A percentile compares a stretch with the other conserved stretches of the same genome.
Evolutionary conservation across 2,888 invertebrate species (phyloP).

Genomic region (Acronicta aceris): DNA sequence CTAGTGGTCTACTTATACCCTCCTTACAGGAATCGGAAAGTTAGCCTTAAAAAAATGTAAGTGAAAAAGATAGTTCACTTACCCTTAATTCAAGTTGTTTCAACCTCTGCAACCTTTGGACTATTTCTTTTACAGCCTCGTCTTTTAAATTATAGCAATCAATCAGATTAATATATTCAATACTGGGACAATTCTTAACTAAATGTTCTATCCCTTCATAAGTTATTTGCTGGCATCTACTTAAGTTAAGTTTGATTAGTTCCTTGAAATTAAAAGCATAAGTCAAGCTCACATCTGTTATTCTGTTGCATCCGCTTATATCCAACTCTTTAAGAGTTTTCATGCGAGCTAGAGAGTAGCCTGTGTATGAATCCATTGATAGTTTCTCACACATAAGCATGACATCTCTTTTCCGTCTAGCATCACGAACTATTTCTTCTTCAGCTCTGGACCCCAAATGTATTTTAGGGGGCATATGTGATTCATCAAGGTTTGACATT

Average conservation of each 20-base stretch:
- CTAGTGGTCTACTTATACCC: no score
- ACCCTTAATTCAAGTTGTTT: conserved; percentile 90
- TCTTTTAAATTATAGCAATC: conserved; percentile 92
- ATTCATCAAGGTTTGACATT: conserved; percentile 72
- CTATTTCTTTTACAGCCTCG: conserved; percentile 83
- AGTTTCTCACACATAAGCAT: conserved; percentile 90
- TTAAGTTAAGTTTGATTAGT: conserved; percentile 90
- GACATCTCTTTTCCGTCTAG: conserved; percentile 90
- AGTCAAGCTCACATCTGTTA: conserved; percentile 92
- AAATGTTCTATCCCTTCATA: conserved; percentile 90
- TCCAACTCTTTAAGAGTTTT: conserved; percentile 89
- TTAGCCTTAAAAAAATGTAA: not conserved
- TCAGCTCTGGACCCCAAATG: conserved; percentile 91
- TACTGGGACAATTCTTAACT: conserved; percentile 91
- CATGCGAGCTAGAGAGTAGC: conserved; percentile 88
- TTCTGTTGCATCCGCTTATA: conserved; percentile 91
- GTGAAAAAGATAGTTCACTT: conserved; percentile 50
- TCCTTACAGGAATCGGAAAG: no score
- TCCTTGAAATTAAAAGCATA: conserved; percentile 92
- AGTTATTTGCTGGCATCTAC: conserved; percentile 92
- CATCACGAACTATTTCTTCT: conserved; percentile 91
- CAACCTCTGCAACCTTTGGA: conserved; percentile 81
- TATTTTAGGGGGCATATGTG: conserved; percentile 77
- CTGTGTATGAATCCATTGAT: conserved; percentile 76
- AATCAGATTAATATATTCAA: conserved; percentile 91